Conservation (phyloP, 2,113 vertebrate species). For the Eubucco bourcierii region DNA sequence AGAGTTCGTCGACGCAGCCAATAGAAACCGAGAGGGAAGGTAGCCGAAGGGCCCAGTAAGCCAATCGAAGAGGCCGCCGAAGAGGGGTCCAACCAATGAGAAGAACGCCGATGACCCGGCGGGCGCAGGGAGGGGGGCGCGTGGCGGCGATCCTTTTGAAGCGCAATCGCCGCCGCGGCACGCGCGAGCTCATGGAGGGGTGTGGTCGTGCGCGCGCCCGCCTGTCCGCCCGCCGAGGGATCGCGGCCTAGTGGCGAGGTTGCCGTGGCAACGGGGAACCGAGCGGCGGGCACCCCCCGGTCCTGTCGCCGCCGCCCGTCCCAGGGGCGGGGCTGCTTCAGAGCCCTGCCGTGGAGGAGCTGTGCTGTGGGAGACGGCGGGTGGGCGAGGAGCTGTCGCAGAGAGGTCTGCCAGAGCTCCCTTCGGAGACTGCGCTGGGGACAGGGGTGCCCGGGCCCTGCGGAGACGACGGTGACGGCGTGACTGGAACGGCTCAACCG, state of each 20-base stretch:
- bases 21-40: not conserved
- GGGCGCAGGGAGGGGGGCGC: not conserved
- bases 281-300: not conserved
- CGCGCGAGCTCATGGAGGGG: not conserved
- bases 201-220: not conserved
- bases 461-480: not conserved
- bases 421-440: not conserved
- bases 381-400: too few species aligned
- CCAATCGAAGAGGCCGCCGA: not conserved
- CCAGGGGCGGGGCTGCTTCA: too few species aligned
- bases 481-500: too few species aligned
- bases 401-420: not conserved
- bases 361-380: too few species aligned
- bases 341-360: not conserved
- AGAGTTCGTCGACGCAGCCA: not conserved
- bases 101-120: not conserved
- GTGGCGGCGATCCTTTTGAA: not conserved
- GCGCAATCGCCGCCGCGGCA: not conserved
- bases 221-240: not conserved
- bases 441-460: not conserved
- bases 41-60: fast-evolving
- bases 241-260: not conserved
- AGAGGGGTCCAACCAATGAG: not conserved
- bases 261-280: not conserved
- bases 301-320: not conserved